Evolutionary conservation across 2,113 vertebrate species (phyloP).

Genomic region (Clarias gariepinus): DNA sequence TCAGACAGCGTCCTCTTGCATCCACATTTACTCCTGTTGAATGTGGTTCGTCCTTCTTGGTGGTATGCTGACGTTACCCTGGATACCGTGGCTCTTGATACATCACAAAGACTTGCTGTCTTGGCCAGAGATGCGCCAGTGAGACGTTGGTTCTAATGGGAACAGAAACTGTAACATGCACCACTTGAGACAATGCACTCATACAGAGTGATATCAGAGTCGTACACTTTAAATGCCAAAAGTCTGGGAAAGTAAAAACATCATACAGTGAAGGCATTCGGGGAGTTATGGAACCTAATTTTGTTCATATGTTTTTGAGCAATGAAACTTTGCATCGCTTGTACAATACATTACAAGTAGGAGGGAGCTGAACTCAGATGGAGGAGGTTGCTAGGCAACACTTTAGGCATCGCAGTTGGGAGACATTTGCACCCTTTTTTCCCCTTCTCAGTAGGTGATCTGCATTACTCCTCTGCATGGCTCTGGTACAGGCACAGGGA

Average conservation of each 20-base stretch:
- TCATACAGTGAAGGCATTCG: not conserved
- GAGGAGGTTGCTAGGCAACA: slow-evolving; percentile 64
- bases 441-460: slow-evolving; percentile 25
- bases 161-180: not conserved
- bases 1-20: too few relatives aligned
- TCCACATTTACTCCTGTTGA: too few relatives aligned
- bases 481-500: not conserved
- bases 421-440: slow-evolving; percentile 29
- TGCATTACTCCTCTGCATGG: slow-evolving; percentile 16
- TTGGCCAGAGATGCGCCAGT: too few relatives aligned
- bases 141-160: not conserved
- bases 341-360: slow-evolving; percentile 34
- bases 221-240: not conserved
- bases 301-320: not conserved
- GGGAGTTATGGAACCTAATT: not conserved
- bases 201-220: not conserved
- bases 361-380: slow-evolving; percentile 44
- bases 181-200: not conserved
- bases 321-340: not conserved
- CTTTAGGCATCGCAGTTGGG: slow-evolving; percentile 51
- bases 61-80: too few relatives aligned
- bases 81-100: too few relatives aligned
- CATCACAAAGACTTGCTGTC: too few relatives aligned
- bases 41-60: too few relatives aligned
- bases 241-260: not conserved